These are phyloP conservation scores for Tipula confusa DNA, from an alignment of 2,888 invertebrate species.

Conservation along the genomic window DNA sequence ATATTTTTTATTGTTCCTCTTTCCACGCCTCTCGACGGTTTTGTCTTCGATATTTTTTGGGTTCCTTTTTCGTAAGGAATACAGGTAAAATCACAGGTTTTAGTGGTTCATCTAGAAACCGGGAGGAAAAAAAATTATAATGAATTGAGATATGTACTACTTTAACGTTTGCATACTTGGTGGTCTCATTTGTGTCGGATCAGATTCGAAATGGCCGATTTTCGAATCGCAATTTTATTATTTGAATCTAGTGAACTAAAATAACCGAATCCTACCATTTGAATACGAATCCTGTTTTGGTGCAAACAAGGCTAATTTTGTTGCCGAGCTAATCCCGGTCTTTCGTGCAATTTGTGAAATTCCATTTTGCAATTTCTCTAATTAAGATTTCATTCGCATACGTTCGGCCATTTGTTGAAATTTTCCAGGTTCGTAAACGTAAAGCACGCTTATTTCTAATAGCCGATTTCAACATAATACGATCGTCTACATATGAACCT, in stretches of 20 bases:
- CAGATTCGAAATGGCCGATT: constrained; percentile 75
- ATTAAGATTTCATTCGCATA: constrained; percentile 71
- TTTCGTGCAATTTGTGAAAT: constrained; percentile 95
- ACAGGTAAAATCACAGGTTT: constrained; percentile 87
- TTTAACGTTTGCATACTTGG: constrained; percentile 83
- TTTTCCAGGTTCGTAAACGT: constrained; percentile 94
- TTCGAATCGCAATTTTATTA: constrained; percentile 53
- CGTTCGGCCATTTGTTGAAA: constrained; percentile 88
- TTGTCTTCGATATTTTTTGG: constrained; percentile 92
- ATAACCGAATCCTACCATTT: constrained; percentile 99
- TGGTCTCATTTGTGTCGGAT: constrained; percentile 92
- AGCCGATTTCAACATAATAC: constrained; percentile 68
- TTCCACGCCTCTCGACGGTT: constrained; percentile 95
- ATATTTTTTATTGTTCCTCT: constrained; percentile 96
- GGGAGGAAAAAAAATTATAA: no score
- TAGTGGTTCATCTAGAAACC: constrained; percentile 66
- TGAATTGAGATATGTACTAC: no score
- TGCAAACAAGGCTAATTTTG: constrained; percentile 88
- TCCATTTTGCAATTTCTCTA: constrained; percentile 92
- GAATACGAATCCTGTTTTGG: constrained; percentile 72
- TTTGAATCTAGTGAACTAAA: constrained; percentile 55
- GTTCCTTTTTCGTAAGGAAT: constrained; percentile 91
- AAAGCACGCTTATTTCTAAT: constrained; percentile 68
- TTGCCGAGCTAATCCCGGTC: constrained; percentile 97
- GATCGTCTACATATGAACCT: constrained; percentile 67